Evolutionary conservation across 2,888 invertebrate species (phyloP).

Genomic region (Lithophane semibrunnea): DNA sequence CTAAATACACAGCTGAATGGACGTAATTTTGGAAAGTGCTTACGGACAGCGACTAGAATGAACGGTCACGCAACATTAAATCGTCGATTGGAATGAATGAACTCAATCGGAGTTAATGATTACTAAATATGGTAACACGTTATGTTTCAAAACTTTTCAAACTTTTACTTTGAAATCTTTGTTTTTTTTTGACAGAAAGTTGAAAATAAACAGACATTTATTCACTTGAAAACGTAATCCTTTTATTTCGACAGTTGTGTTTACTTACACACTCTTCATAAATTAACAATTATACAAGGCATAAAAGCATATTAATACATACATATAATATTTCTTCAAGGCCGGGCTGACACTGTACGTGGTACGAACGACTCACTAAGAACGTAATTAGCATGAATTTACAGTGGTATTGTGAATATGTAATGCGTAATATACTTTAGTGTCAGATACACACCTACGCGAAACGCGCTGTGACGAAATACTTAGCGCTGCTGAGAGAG

Average conservation of each 20-base stretch:
- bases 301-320: slow-evolving; percentile 55
- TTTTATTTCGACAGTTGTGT: slow-evolving; percentile 8
- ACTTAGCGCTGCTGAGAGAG: slow-evolving; percentile 67
- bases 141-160: slow-evolving; percentile 49
- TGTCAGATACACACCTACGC: slow-evolving; percentile 72
- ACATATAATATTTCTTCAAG: slow-evolving; percentile 71
- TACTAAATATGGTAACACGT: slow-evolving; percentile 64
- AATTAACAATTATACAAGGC: slow-evolving; percentile 57
- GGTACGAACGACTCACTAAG: slow-evolving; percentile 61
- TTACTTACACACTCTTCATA: slow-evolving; percentile 49
- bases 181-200: slow-evolving; percentile 8
- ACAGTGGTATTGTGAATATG: slow-evolving; percentile 75
- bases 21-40: slow-evolving; percentile 83
- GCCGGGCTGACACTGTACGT: slow-evolving; percentile 71
- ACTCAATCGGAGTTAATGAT: slow-evolving; percentile 72
- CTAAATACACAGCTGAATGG: slow-evolving; percentile 57
- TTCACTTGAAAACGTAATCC: slow-evolving; percentile 6
- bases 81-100: slow-evolving; percentile 75
- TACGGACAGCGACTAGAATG: slow-evolving; percentile 68
- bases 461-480: slow-evolving; percentile 73
- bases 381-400: slow-evolving; percentile 80
- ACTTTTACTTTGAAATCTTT: slow-evolving; percentile 50
- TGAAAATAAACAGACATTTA: slow-evolving; percentile 4
- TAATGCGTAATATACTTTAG: slow-evolving; percentile 70
- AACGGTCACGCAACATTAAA: slow-evolving; percentile 80